A percentile compares a stretch with the other conserved stretches of the same genome.
These are phyloP conservation scores for Elachura formosa DNA, from an alignment of 2,113 vertebrate genomes.

Conservation along the genomic window DNA sequence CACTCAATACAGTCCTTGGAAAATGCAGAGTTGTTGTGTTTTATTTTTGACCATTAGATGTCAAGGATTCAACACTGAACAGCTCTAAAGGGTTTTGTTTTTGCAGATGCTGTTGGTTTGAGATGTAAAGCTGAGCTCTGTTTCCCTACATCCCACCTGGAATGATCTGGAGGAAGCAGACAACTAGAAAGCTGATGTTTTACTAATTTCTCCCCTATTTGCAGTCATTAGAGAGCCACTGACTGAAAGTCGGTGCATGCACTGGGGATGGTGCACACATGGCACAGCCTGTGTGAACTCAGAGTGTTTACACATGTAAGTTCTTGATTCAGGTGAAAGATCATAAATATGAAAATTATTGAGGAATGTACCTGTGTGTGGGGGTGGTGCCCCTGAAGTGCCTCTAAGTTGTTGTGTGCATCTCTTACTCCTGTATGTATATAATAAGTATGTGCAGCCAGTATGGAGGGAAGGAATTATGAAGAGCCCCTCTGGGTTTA, in stretches of 20 bases:
- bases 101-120: not conserved
- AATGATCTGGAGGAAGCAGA: not conserved
- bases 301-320: not conserved
- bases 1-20: not conserved
- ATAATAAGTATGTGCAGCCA: accelerated
- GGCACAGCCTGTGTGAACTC: not conserved
- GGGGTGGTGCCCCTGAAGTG: not conserved
- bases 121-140: not conserved
- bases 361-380: not conserved
- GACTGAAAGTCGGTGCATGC: not conserved
- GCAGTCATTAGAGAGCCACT: not conserved
- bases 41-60: not conserved
- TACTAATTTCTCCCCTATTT: not conserved
- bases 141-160: not conserved
- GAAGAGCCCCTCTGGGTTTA: not conserved
- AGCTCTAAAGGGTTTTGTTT: not conserved
- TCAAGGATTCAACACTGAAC: not conserved
- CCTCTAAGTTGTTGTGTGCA: not conserved
- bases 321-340: not conserved
- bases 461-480: not conserved
- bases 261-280: not conserved
- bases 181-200: not conserved
- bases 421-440: not conserved
- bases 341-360: no score
- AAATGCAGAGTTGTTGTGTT: not conserved